These are phyloP conservation scores for Entomyzon cyanotis DNA, from an alignment of 2,113 vertebrate genomes.

Conservation along the genomic window DNA sequence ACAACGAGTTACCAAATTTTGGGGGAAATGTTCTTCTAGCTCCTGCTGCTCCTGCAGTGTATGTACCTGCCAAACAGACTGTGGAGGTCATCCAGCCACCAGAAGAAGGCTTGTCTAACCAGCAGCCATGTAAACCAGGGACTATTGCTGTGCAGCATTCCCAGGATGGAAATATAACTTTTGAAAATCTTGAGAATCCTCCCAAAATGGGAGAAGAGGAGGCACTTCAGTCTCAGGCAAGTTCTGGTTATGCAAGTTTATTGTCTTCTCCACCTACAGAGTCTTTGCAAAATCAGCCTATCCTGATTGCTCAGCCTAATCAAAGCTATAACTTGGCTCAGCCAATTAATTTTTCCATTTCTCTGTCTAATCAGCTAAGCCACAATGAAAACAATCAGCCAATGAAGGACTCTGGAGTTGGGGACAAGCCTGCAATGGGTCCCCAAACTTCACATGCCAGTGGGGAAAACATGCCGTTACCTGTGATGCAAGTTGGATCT, in stretches of 20 bases:
- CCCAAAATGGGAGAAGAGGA: constrained; percentile 86
- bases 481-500: constrained; percentile 44
- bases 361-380: constrained; percentile 68
- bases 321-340: constrained; percentile 83
- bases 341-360: constrained; percentile 67
- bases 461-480: constrained; percentile 31
- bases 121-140: constrained; percentile 37
- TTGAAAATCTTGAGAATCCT: constrained; percentile 95
- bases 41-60: constrained; percentile 88
- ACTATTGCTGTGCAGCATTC: constrained; percentile 13
- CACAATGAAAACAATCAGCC: constrained; percentile 72
- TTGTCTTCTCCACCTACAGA: constrained; percentile 83
- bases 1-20: constrained; percentile 86
- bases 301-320: constrained; percentile 89
- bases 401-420: constrained; percentile 55
- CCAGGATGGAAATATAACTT: constrained; percentile 68
- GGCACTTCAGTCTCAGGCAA: constrained; percentile 79
- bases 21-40: constrained; percentile 88
- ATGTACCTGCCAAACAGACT: constrained; percentile 78
- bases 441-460: constrained; percentile 18
- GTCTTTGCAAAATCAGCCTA: constrained; percentile 82
- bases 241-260: constrained; percentile 88
- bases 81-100: constrained; percentile 88
- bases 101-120: constrained; percentile 78
- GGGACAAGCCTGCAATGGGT: constrained; percentile 45